A percentile compares a stretch with the other conserved stretches of the same genome.
These are phyloP conservation scores for Cinara cedri DNA, from an alignment of 2,888 invertebrate genomes.

Conservation along the genomic window DNA sequence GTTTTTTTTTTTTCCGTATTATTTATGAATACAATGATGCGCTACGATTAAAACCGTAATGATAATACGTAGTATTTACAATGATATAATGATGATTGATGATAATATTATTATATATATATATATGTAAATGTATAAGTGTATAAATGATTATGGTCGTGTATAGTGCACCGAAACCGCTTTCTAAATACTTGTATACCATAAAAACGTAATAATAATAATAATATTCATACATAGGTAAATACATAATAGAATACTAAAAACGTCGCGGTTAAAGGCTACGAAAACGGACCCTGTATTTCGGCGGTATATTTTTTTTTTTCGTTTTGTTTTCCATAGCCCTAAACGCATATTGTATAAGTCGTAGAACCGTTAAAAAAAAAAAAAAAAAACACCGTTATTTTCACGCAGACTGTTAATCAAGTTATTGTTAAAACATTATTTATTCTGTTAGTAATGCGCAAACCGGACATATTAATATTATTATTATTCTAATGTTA, in stretches of 20 bases:
- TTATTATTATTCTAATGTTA: too few relatives aligned
- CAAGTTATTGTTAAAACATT: too few relatives aligned
- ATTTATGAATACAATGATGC: neutral
- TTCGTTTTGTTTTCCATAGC: neutral
- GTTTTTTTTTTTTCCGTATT: neutral
- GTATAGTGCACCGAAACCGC: constrained; percentile 46
- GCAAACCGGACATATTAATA: too few relatives aligned
- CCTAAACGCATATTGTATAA: neutral
- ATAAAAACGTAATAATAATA: neutral
- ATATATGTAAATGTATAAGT: neutral
- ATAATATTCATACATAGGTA: too few relatives aligned
- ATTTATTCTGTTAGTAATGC: too few relatives aligned
- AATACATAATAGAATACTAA: too few relatives aligned
- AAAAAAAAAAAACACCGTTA: too few relatives aligned
- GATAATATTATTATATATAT: too few relatives aligned
- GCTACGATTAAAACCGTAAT: too few relatives aligned
- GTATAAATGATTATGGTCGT: constrained; percentile 7
- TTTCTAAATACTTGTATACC: constrained; percentile 50
- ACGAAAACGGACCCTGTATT: constrained; percentile 5
- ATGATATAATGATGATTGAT: too few relatives aligned
- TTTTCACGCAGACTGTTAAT: too few relatives aligned
- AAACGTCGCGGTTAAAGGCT: constrained; percentile 11
- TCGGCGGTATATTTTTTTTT: constrained; percentile 5
- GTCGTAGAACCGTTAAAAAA: too few relatives aligned
- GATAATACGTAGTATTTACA: constrained; percentile 20